These are phyloP conservation scores for Allophyes oxyacanthae DNA, from an alignment of 2,888 invertebrate genomes.

Conservation along the genomic window DNA sequence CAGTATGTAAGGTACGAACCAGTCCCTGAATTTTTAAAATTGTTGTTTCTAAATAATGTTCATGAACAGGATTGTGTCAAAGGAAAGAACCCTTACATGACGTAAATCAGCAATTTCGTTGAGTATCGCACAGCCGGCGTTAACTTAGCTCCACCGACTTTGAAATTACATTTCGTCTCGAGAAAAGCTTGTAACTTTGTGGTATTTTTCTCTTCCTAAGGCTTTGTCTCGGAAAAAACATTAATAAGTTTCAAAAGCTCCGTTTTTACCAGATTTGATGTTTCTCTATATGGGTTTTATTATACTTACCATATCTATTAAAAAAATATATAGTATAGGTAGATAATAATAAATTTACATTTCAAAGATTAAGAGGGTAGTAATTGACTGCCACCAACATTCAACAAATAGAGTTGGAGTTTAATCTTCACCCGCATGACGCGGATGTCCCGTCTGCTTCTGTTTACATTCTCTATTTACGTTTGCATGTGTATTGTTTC, in stretches of 20 bases:
- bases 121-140: conserved; percentile 69
- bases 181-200: conserved; percentile 71
- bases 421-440: conserved; percentile 60
- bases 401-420: conserved; percentile 49
- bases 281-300: conserved; percentile 25
- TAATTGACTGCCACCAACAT: conserved; percentile 33
- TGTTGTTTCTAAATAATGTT: conserved; percentile 33
- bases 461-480: conserved; percentile 50
- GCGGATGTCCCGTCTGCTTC: conserved; percentile 33
- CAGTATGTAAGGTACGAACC: conserved; percentile 16
- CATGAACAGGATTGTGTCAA: conserved; percentile 51
- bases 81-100: conserved; percentile 61
- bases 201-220: conserved; percentile 67
- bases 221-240: conserved; percentile 51
- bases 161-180: conserved; percentile 71
- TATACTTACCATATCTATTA: no score
- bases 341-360: no score
- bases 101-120: conserved; percentile 74
- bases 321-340: no score
- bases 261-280: conserved; percentile 56
- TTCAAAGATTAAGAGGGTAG: conserved; percentile 35
- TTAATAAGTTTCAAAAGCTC: conserved; percentile 59
- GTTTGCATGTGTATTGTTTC: conserved; percentile 47
- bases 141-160: conserved; percentile 71
- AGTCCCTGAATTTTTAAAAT: conserved; percentile 34